Base-by-base conservation (phyloP, 2,888 invertebrate species). In the Drosophila merina region DNA sequence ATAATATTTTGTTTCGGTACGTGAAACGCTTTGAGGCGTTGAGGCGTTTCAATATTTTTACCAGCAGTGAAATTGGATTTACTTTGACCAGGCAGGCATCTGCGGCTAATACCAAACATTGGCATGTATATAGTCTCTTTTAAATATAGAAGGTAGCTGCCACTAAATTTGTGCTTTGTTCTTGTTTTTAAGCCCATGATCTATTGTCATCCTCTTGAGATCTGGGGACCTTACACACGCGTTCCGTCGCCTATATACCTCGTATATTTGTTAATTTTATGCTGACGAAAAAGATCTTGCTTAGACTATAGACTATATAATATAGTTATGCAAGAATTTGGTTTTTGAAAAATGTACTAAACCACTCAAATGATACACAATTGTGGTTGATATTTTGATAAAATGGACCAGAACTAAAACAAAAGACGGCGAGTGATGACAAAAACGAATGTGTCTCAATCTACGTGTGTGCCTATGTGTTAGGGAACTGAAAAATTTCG, bases 401-500 rank as follows among this genome's bases (percentile, higher is more conserved):
- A 79, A 79, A 70, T 70, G 71, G 71, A 5, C 28, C 6, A 28
- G 28, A 70, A 70, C 52, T 51, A 80, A 71, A 70, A 68, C 77
- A 79, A 74, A 74, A 70, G 57, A 66, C n/a, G 28, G 28, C 28
- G 64, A 73, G 52, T 71, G 67, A 82, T 79, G 76, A 71, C 68
- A 84, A 77, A 77, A 73, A 74, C 74, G 68, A 78, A 58, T 59
- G 51, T 38, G 47, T 47, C 50, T 51, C 47, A 59, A 54, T 55
- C 44, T 44, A 57, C 36, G 48, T 45, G 45, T 67, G 30, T 26
- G 38, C 52, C 57, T 59, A 57, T 47, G 76, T 51, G 56, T 60
- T 62, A 75, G 56, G 70, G 75, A 78, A 62, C 56, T 63, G 47
- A 9, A 76, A 80, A 77, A 69, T 75, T 77, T 80, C 33, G 69